Base-by-base conservation (phyloP, 64 coral and sea anemone species). In the Catalaphyllia jardinei region DNA sequence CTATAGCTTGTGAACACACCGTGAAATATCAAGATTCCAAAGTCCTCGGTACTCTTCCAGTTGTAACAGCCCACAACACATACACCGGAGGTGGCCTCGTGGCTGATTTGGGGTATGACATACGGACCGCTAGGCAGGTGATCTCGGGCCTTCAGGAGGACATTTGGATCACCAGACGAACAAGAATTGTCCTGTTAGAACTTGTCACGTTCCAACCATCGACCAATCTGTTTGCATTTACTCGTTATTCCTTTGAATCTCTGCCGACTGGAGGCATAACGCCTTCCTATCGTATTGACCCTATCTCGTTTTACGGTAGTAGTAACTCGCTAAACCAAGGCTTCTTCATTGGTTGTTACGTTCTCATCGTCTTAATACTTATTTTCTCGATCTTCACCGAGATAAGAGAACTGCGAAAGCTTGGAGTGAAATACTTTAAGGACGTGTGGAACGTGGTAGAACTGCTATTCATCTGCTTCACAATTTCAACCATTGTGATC, bases 401-500 rank as follows among this genome's bases (percentile, higher is more conserved):
- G 51, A 65, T 80, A 67, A 49, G 62, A 67, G 54, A 62, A 50
- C 30, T 94, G n/a, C 63, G 59, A 22, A 35, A 38, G 18, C 31
- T 62, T 17, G 71, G 64, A n/a, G 27, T 76, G 19, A 75, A 42
- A 12, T 94, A 86, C 51, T 86, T 94, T 18, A 89, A 79, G 52
- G 82, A 94, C 73, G 67, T 35, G 1, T 89, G 87, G 79, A 89
- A 78, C 38, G 0, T 86, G 24, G 29, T 90, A 1, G 92, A 94
- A 60, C 65, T 71, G 72, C n/a, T 82, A 8, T 88, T 92, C 24
- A 92, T 95, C 46, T 49, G 74, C 54, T 88, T 91, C 72, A 95
- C 90, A 27, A 25, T 91, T 3, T 16, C 59, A 82, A 82, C 74
- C 19, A 75, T 91, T 17, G 54, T 77, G 63, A 74, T 82, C 19